Conservation (phyloP, 2,113 vertebrate genomes). For the Herpetotheres cachinnans region DNA sequence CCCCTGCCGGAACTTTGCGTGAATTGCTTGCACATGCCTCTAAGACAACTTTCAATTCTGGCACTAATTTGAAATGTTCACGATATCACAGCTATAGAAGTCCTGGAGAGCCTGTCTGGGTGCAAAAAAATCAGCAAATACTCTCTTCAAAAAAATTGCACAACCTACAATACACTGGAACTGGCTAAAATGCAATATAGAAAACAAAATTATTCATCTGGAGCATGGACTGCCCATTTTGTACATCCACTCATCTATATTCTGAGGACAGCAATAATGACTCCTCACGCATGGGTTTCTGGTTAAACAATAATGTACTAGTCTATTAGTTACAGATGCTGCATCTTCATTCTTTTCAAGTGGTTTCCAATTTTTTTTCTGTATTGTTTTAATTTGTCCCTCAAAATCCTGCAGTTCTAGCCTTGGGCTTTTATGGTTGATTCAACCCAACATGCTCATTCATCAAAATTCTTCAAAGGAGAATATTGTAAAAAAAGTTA, state of each 20-base stretch:
- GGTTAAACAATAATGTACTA: neutral
- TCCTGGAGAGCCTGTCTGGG: neutral
- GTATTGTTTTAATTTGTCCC: neutral
- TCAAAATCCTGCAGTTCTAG: neutral
- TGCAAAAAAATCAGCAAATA: neutral
- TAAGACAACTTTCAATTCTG: neutral
- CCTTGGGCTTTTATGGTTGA: neutral
- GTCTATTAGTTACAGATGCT: neutral
- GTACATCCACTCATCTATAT: neutral
- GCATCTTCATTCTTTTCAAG: neutral
- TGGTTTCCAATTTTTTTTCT: neutral
- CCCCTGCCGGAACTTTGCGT: neutral
- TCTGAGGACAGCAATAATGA: neutral
- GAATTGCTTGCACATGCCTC: neutral
- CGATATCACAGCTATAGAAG: neutral
- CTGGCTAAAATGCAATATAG: neutral
- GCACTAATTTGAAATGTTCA: neutral
- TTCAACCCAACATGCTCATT: neutral
- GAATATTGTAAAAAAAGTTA: neutral
- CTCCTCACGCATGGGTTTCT: neutral
- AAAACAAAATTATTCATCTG: neutral
- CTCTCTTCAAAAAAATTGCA: neutral
- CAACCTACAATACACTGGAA: neutral
- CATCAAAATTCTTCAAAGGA: neutral
- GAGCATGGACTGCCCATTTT: neutral